Percentiles rank a stretch among this genome's conserved stretches.
These are phyloP conservation scores for Malacosoma neustria DNA, from an alignment of 2,888 invertebrate species.

Conservation along the genomic window DNA sequence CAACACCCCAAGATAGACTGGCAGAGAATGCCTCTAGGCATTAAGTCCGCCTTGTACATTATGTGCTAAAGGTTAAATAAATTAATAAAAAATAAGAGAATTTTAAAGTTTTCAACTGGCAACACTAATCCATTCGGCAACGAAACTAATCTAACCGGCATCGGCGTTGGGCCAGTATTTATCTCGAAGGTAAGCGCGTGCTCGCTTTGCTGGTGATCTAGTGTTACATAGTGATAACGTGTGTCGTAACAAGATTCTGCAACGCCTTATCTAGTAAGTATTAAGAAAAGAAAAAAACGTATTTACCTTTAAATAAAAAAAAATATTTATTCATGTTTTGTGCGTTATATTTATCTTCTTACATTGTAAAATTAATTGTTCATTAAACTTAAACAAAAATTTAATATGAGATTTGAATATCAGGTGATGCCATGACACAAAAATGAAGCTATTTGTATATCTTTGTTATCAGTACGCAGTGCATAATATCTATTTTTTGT, in stretches of 20 bases:
- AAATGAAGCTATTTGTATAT: background rate
- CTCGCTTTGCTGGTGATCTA: constrained; percentile 32
- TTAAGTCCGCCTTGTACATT: too few relatives aligned
- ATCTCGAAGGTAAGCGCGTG: constrained; percentile 32
- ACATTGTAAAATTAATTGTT: background rate
- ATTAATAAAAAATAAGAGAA: background rate
- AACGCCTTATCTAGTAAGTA: constrained; percentile 27
- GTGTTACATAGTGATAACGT: constrained; percentile 49
- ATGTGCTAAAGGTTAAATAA: too few relatives aligned
- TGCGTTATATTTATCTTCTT: background rate
- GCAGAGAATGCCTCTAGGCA: too few relatives aligned
- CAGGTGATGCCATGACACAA: background rate
- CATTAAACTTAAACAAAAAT: too few relatives aligned
- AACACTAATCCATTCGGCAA: background rate
- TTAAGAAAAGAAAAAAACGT: constrained; percentile 4
- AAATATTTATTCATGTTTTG: background rate
- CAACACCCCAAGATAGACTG: too few relatives aligned
- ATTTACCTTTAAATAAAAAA: too few relatives aligned
- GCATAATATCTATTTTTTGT: constrained; percentile 9
- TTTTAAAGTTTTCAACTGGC: background rate
- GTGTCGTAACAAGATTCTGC: constrained; percentile 17
- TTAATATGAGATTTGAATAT: too few relatives aligned
- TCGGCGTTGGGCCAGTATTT: constrained; percentile 13
- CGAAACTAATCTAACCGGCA: background rate
- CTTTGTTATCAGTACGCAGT: background rate